Evolutionary conservation across 2,113 vertebrate species (phyloP), one percentile per base, ranked within the genome.

Genomic region (Genyomyrus donnyi): DNA sequence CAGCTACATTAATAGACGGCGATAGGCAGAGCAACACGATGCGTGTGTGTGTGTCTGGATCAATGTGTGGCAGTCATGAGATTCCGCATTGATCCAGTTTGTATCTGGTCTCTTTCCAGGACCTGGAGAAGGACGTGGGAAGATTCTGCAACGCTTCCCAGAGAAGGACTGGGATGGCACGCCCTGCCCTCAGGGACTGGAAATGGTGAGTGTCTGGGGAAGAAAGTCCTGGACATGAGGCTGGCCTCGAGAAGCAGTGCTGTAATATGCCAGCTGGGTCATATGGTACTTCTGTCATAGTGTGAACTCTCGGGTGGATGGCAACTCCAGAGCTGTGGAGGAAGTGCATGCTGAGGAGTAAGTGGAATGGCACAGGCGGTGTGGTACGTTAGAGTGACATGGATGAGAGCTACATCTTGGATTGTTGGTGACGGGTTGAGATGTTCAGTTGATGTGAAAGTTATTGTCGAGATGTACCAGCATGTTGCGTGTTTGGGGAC

Each of bases 101-200:
- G 7, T 87, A 13, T 91, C 15, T 70, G 90, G 46, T 92, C 62
- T 48, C 89, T 94, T 91, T 92, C 89, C 93, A 98, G 98, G 96
- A 88, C 96, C 97, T 94, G 97, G 96, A 85, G 98, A 98, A 91
- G 97, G 98, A 93, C 96, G 97, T 93, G 98, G 98, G 88, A 99
- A 98, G 95, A 99, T 99, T 94, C 97, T 99, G 93, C 98, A 99
- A 89, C 96, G 98, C 91, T 99, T 98, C 94, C 98, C 98, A 88
- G 97, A 97, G 94, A 98, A 96, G 89, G 98, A 99, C 94, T 98
- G 98, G 98, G 97, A 97, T 91, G 98, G 98, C 88, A 99, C 98
- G 11, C 97, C 97, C 77, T 99, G 99, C 93, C 98, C 98, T 88
- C 98, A 99, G 92, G 98, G 98, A 91, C 97, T 99, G 95, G 98